Evolutionary conservation across 2,113 vertebrate species (phyloP).

Genomic region (Sardina pilchardus): DNA sequence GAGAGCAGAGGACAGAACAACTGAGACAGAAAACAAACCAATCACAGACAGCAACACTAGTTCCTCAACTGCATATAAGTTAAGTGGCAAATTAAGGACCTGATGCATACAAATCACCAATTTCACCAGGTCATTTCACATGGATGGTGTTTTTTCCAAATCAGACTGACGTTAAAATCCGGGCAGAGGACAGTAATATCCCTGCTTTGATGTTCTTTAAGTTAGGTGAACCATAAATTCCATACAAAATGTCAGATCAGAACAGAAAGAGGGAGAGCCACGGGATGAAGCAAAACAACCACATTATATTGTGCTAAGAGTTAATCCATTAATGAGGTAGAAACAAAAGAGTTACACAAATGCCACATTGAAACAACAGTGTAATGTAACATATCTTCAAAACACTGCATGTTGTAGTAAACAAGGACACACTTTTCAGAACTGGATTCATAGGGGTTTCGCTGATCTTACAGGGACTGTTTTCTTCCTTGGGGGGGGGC

Average conservation of each 20-base stretch:
- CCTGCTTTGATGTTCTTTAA: not conserved
- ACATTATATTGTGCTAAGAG: slow-evolving; percentile 2
- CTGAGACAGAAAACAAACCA: not conserved
- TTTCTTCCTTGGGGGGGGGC: not conserved
- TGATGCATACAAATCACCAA: not conserved
- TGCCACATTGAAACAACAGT: slow-evolving; percentile 4
- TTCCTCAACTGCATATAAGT: not conserved
- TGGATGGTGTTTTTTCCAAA: not conserved
- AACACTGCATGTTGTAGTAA: not conserved
- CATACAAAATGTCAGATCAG: not conserved
- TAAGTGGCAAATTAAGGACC: not conserved
- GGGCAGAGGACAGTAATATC: not conserved
- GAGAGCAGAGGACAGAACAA: not conserved
- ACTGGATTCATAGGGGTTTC: not conserved
- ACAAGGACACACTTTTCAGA: not conserved
- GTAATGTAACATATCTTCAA: not conserved
- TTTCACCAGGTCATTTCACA: not conserved
- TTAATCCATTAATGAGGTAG: slow-evolving; percentile 22
- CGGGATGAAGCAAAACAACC: slow-evolving; percentile 25
- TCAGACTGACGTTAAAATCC: not conserved
- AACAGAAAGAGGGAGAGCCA: not conserved
- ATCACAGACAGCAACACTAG: not conserved
- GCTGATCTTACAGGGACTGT: not conserved
- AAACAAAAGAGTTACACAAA: slow-evolving; percentile 7
- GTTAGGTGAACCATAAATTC: not conserved